phyloP scores from a whole-genome alignment of 1,140 invertebrate genomes.

The Neotoxoptera formosana region DNA sequence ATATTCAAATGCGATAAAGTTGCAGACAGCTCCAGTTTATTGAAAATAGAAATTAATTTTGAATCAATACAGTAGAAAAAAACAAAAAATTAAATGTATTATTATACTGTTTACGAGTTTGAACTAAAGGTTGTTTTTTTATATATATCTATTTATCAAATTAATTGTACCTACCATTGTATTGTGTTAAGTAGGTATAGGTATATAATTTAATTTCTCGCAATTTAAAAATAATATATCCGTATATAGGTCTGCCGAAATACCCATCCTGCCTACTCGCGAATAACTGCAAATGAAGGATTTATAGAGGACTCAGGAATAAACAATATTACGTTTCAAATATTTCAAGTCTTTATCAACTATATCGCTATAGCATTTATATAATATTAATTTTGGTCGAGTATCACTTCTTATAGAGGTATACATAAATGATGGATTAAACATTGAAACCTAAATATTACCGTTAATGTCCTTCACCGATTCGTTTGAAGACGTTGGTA shows the following conservation, averaged over 20 bases:
- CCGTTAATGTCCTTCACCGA: conserved; percentile 17
- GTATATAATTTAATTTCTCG: no score
- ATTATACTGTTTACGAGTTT: no score
- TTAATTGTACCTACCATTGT: neutral
- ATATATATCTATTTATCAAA: neutral
- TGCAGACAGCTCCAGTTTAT: neutral
- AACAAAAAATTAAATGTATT: neutral
- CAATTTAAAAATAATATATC: no score
- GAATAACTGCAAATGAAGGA: neutral
- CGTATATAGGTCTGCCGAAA: neutral
- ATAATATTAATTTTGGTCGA: neutral
- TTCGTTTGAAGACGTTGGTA: neutral
- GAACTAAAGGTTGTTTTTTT: no score
- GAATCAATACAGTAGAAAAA: neutral
- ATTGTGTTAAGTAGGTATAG: no score
- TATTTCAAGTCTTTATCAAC: neutral
- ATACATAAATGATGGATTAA: neutral
- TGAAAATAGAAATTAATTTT: neutral
- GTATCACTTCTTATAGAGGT: neutral
- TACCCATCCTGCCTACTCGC: neutral
- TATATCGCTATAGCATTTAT: no score
- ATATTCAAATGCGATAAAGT: neutral
- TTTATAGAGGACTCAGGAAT: neutral
- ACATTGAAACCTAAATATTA: neutral
- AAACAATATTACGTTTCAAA: neutral